Evolutionary conservation across 2,797 vertebrate genomes (phyloP).

Genomic region (Peromyscus aztecus): DNA sequence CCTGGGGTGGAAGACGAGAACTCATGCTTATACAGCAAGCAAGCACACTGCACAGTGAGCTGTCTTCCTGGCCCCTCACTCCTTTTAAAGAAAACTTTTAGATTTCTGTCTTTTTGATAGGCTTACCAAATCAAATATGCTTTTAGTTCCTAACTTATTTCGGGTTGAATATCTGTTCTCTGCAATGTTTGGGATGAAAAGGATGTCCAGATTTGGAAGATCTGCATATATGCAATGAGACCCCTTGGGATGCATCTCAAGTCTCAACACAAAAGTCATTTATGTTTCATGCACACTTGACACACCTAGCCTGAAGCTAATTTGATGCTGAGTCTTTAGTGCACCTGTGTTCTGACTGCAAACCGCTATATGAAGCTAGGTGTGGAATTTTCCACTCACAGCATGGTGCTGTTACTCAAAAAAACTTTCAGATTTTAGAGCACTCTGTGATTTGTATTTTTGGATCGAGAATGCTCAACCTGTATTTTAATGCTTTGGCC

Average conservation of each 20-base stretch:
- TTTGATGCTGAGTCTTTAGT: background rate
- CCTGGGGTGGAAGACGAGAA: background rate
- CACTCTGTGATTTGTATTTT: background rate
- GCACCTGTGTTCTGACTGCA: background rate
- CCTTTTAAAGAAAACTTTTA: background rate
- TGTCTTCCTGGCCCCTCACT: background rate
- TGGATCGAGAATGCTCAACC: background rate
- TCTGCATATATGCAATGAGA: background rate
- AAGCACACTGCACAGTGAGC: background rate
- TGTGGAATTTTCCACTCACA: background rate
- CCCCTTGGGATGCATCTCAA: background rate
- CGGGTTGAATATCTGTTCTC: background rate
- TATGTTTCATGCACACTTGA: background rate
- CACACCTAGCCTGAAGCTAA: background rate
- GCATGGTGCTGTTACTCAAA: background rate
- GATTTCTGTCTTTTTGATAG: background rate
- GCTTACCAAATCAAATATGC: slow-evolving; percentile 66
- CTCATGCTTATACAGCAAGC: background rate
- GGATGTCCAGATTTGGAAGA: background rate
- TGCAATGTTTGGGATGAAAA: background rate
- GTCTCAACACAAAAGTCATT: slow-evolving; percentile 12
- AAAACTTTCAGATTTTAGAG: background rate
- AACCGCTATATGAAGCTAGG: background rate
- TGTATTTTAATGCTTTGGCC: slow-evolving; percentile 59
- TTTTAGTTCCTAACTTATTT: slow-evolving; percentile 59